Base-by-base conservation (phyloP, 2,113 vertebrate genomes). In the Stictonetta naevosa region DNA sequence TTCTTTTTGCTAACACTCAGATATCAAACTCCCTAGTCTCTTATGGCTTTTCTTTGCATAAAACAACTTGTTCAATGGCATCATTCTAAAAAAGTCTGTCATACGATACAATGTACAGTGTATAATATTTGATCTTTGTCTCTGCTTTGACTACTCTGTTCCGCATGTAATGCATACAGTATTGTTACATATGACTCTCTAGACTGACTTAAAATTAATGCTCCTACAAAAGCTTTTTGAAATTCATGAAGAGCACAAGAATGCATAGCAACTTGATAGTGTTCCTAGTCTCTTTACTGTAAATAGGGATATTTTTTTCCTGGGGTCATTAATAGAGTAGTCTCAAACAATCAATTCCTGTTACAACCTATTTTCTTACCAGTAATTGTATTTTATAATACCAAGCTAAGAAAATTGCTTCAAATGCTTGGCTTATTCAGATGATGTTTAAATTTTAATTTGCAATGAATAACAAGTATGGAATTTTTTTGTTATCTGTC, bases 381-480 rank as follows among this genome's bases (percentile, higher is more conserved):
- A 83, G 77, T 72, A 77, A 40, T 84, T 93, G 42, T 88, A 73
- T 90, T 95, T 91, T 76, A 56, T 31, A 59, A 74, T 46, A 62
- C 79, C 13, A 17, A 96, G 64, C 50, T n/a, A 89, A 88, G 72
- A 92, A 89, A 72, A 83, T 83, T 13, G 53, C 19, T 89, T 94
- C 82, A 92, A 92, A 50, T 83, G 50, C 79, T 74, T 92, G 88
- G 53, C 83, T 96, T 13, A 50, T 75, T 97, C 73, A 78, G 67
- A 74, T 20, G 21, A 93, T 96, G 91, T 97, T 98, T 96, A 98
- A 96, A 97, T 88, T 97, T 98, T 97, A 97, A 97, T 98, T 97
- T 96, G 87, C 78, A 95, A 83, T 62, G 96, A 97, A 95, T 96
- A 96, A 88, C 90, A 93, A 96, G 83, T 48, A 87, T 69, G 33